Evolutionary conservation across 2,113 vertebrate species (phyloP), one percentile per base, ranked within the genome.

Genomic region (Cygnus atratus): DNA sequence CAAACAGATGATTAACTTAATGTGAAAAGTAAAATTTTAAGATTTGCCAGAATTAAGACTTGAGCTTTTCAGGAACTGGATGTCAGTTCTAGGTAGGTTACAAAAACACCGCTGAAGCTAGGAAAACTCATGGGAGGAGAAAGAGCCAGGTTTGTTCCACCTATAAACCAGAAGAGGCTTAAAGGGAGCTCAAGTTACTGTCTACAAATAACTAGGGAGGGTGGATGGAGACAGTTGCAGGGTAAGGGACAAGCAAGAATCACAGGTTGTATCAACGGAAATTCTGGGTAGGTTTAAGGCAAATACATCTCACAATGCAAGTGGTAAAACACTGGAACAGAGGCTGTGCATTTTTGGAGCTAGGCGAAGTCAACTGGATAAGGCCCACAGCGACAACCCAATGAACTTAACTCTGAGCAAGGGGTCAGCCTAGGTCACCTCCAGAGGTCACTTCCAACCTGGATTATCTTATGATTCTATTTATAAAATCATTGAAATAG

Each of bases 41-140:
- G 55, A 89, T 93, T 94, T 92, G 94, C 92, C 94, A 84, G 68
- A 96, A 90, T 94, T 13, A 59, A 37, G 68, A 5, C 90, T 84
- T 91, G 85, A 95, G 94, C 1, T 57, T 94, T 90, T 94, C 35
- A 88, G 79, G 90, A 97, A 95, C 92, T 75, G 84, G 85, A 70
- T 84, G 77, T 73, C 76, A 92, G 92, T 18, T 93, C 90, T 94
- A 61, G 55, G 70, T 87, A 80, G 71, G 72, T 82, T 93, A 77
- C 73, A 52, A 93, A 39, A 13, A 3, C 29, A 3, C 20, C 16
- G 19, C 46, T 26, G 9, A 13, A 77, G 50, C 0, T 2, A 33
- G 39, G n/a, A n/a, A 31, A 76, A 54, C 11, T n/a, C 14, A 18
- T 4, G 31, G 68, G 35, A 59, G 21, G 52, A 74, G 52, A 37